phyloP scores from a whole-genome alignment of 2,113 vertebrate species.

The Mustelus asterias region DNA sequence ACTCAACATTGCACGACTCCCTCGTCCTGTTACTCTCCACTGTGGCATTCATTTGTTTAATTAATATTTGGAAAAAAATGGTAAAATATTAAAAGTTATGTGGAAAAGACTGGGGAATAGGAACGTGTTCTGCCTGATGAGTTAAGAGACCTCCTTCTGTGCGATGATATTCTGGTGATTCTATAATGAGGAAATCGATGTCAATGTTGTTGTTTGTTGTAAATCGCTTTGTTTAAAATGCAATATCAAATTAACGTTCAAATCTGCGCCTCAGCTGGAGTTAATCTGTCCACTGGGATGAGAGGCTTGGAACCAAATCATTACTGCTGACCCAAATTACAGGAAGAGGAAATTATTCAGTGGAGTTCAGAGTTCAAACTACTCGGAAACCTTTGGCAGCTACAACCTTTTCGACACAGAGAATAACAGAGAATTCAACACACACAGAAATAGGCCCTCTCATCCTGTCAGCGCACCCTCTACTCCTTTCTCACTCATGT shows the following conservation, averaged over 20 bases:
- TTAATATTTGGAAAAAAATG: neutral
- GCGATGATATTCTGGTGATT: neutral
- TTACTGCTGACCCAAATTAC: neutral
- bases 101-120: neutral
- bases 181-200: neutral
- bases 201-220: neutral
- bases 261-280: neutral
- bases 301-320: neutral
- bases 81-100: neutral
- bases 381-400: neutral
- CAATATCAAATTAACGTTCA: neutral
- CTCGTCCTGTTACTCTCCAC: neutral
- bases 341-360: neutral
- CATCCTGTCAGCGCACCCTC: neutral
- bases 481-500: neutral
- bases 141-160: neutral
- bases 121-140: neutral
- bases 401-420: neutral
- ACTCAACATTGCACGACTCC: neutral
- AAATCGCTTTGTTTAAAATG: neutral
- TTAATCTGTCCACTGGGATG: too few relatives aligned
- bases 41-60: neutral
- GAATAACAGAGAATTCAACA: neutral
- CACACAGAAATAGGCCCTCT: neutral
- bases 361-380: neutral